phyloP scores from a whole-genome alignment of 2,113 vertebrate genomes.

The Ammodramus savannarum region DNA sequence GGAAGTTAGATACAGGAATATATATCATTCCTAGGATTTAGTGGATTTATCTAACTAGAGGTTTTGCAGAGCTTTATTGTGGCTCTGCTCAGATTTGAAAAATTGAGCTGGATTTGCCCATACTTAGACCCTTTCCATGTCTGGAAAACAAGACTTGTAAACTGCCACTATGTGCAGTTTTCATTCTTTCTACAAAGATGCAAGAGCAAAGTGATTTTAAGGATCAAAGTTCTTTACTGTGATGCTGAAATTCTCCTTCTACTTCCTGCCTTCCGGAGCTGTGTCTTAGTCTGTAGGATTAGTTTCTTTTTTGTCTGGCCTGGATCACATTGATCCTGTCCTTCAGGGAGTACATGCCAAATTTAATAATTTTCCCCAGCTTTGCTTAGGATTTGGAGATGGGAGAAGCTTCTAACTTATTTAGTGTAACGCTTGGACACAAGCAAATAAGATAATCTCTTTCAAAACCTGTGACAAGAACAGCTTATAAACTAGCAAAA shows the following conservation, averaged over 20 bases:
- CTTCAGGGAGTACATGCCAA: background rate
- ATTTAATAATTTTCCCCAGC: background rate
- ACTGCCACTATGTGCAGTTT: background rate
- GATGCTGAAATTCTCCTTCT: background rate
- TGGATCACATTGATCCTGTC: background rate
- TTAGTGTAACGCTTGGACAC: background rate
- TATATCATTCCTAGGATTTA: background rate
- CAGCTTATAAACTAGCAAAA: background rate
- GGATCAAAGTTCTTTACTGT: background rate
- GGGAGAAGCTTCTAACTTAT: background rate
- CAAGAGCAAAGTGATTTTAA: background rate
- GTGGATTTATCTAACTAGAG: background rate
- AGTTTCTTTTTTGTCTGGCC: background rate
- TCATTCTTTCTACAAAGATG: background rate
- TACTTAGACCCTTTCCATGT: background rate
- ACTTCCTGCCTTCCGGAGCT: background rate
- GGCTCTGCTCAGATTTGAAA: background rate
- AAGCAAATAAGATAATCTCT: background rate
- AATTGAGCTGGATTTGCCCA: background rate
- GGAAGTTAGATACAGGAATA: no score
- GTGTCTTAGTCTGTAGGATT: background rate
- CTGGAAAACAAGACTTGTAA: background rate
- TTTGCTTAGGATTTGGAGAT: background rate
- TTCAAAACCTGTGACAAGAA: background rate
- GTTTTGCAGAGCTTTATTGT: background rate